Percentiles rank a stretch among this genome's conserved stretches.
Evolutionary conservation across 2,797 vertebrate genomes (phyloP).

Genomic region (Cetoscarus ocellatus): DNA sequence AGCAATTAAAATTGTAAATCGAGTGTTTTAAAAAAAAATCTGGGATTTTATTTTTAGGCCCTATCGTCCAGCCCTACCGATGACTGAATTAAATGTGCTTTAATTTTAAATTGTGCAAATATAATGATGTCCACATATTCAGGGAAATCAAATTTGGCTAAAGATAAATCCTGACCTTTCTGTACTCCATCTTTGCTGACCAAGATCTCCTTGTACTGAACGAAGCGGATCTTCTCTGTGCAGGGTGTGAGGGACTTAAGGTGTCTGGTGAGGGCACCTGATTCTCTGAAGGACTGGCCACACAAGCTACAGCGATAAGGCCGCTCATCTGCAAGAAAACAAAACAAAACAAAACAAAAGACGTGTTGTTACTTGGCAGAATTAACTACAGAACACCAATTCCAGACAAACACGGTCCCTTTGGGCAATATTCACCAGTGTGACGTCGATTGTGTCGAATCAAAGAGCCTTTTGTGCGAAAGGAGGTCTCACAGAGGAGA

Average conservation of each 20-base stretch:
- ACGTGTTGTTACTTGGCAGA: background rate
- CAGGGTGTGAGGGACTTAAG: conserved; percentile 96
- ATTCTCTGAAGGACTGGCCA: conserved; percentile 97
- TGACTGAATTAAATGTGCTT: no score
- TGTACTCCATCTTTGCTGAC: conserved; percentile 89
- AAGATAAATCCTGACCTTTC: conserved; percentile 81
- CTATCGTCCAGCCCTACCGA: no score
- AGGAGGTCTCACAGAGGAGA: conserved; percentile 91
- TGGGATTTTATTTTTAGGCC: no score
- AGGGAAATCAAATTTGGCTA: background rate
- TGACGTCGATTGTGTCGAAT: conserved; percentile 97
- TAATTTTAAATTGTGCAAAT: no score
- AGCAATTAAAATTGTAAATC: no score
- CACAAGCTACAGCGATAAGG: conserved; percentile 96
- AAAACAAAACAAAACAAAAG: background rate
- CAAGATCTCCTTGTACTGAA: conserved; percentile 90
- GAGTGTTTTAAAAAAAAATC: no score
- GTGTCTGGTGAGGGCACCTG: conserved; percentile 95
- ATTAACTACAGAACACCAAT: fast-evolving
- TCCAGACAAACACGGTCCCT: background rate
- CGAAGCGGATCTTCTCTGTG: conserved; percentile 96
- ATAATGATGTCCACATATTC: no score
- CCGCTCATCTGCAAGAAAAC: conserved; percentile 88
- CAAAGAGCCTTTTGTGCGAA: conserved; percentile 97
- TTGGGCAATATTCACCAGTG: conserved; percentile 86